Base-by-base conservation (phyloP, 2,888 invertebrate genomes). In the Atrina japonica region DNA sequence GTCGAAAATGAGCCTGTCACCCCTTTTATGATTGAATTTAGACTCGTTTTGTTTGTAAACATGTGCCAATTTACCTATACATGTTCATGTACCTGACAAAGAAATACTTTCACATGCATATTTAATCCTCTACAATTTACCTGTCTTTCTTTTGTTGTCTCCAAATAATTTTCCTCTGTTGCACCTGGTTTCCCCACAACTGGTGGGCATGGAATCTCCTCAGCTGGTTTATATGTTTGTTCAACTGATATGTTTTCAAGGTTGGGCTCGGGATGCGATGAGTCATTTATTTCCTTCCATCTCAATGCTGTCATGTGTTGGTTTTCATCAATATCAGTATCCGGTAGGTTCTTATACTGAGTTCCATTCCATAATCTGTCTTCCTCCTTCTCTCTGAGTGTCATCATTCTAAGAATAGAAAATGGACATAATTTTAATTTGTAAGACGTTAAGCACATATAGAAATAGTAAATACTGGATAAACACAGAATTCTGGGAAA, bases 341-440 rank as follows among this genome's bases (percentile, higher is more conserved):
- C 83, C 5, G 89, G 89, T 9, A 87, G 70, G 68, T 82, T 88
- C 1, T 75, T 75, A 66, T 89, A 88, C 14, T 84, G 77, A 55
- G 76, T 82, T 16, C 89, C 89, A 59, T 88, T 75, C 69, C 81
- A 75, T 30, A 89, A 72, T 3, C 88, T 73, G 30, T 88, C 71
- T 67, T 89, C 88, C 56, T 85, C 87, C 7, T 61, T 75, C 59
- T 88, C 88, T 21, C 80, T 75, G 27, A 82, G 63, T 0, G 86
- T 88, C 79, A 78, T 77, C 73, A 78, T 84, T 59, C 86, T 87
- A 66, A 21, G 65, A 43, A n/a, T 43, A 6, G 6, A 43, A 43
- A 6, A 3, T 3, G 18, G 45, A 43, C 2, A 53, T 14, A n/a
- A 9, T 16, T 29, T n/a, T 18, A 14, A 14, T n/a, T 7, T 29